These are phyloP conservation scores for Habropoda laboriosa DNA, from an alignment of 1,140 invertebrate species.

Conservation along the genomic window DNA sequence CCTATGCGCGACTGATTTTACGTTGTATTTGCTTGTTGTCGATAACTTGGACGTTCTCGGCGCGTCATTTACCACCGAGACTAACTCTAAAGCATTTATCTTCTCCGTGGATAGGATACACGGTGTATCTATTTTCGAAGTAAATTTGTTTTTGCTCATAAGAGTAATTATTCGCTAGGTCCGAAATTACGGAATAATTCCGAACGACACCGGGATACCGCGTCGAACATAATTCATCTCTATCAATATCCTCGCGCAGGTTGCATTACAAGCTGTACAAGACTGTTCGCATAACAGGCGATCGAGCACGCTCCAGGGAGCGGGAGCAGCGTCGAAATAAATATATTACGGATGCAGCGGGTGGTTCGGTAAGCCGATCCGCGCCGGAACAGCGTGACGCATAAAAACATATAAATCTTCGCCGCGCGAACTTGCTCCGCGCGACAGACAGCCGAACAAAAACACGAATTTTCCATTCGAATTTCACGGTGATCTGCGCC, in stretches of 20 bases:
- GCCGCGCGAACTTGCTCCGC: not conserved
- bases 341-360: slow-evolving; percentile 14
- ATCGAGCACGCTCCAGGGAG: not conserved
- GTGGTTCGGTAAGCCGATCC: slow-evolving; percentile 37
- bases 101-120: too few species aligned
- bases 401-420: slow-evolving; percentile 48
- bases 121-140: too few species aligned
- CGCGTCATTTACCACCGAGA: not conserved
- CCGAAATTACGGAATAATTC: not conserved
- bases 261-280: not conserved
- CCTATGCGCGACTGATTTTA: not conserved
- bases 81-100: too few species aligned
- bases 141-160: too few species aligned
- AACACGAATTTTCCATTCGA: slow-evolving; percentile 53
- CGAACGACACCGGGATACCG: too few species aligned
- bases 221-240: not conserved
- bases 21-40: not conserved
- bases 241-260: not conserved
- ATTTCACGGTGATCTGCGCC: not conserved
- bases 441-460: slow-evolving; percentile 17
- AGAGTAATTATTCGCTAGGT: too few species aligned
- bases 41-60: not conserved
- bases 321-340: slow-evolving; percentile 5
- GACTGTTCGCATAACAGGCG: not conserved
- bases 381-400: slow-evolving; percentile 31